Conservation (phyloP, 2,888 invertebrate species). For the Rapana venosa region DNA sequence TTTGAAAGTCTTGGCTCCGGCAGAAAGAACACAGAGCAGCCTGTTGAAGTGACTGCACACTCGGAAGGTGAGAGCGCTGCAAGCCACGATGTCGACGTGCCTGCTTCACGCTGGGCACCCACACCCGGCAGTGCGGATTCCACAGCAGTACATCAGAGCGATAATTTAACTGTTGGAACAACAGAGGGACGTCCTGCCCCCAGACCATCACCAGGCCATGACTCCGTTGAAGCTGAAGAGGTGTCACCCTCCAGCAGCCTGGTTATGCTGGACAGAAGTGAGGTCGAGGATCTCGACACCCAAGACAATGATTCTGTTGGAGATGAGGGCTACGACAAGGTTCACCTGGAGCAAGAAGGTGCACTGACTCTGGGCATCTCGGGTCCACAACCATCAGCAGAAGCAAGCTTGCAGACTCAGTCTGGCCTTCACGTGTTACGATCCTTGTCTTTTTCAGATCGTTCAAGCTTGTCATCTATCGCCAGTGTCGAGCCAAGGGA, state of each 20-base stretch:
- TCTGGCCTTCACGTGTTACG: neutral
- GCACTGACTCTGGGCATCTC: neutral
- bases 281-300: neutral
- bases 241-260: slow-evolving; percentile 11
- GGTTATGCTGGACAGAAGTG: neutral
- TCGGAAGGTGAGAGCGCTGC: neutral
- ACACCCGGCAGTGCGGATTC: neutral
- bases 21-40: neutral
- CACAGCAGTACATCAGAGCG: neutral
- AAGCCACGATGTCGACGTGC: neutral
- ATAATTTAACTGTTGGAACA: neutral
- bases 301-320: neutral
- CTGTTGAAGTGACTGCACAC: neutral
- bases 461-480: neutral
- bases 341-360: neutral
- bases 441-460: slow-evolving; percentile 3
- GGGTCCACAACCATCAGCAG: neutral
- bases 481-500: neutral
- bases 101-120: neutral
- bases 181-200: neutral
- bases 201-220: neutral
- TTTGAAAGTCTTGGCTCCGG: neutral
- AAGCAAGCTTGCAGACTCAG: neutral
- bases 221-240: neutral
- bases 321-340: neutral